A percentile compares a stretch with the other conserved stretches of the same genome.
These are phyloP conservation scores for Eupithecia centaureata DNA, from an alignment of 2,888 invertebrate species.

Conservation along the genomic window DNA sequence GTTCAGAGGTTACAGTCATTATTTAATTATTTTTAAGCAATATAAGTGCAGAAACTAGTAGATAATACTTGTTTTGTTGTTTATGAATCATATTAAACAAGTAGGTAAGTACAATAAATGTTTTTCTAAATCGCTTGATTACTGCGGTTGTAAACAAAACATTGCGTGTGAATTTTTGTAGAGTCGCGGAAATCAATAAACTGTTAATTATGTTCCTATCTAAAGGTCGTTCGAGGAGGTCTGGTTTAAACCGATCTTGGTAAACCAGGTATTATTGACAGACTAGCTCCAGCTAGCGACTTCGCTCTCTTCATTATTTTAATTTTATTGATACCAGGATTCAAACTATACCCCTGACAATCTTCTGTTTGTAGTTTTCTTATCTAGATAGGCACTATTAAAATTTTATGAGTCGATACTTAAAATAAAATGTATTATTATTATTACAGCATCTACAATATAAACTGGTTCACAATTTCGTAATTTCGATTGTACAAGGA, in stretches of 20 bases:
- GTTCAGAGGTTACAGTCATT: not conserved
- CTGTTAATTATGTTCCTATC: not conserved
- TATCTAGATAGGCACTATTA: not conserved
- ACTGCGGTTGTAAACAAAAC: not conserved
- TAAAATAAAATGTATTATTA: not conserved
- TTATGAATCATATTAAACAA: no score
- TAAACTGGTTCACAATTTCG: no score
- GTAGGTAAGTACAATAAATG: no score
- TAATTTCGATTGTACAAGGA: no score
- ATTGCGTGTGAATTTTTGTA: not conserved
- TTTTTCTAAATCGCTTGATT: no score
- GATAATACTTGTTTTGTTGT: no score
- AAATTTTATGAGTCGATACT: not conserved
- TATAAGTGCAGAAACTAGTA: no score
- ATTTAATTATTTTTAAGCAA: no score
- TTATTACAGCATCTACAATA: no score
- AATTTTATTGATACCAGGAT: not conserved
- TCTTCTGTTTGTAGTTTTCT: not conserved
- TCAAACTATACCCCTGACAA: no score
- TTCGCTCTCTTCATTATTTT: not conserved
- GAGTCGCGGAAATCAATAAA: not conserved
- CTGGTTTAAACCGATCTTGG: not conserved
- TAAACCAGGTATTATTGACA: not conserved
- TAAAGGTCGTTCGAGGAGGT: not conserved
- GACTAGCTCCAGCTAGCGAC: no score